Base-by-base conservation (phyloP, 1,140 invertebrate genomes). In the Ruditapes philippinarum region DNA sequence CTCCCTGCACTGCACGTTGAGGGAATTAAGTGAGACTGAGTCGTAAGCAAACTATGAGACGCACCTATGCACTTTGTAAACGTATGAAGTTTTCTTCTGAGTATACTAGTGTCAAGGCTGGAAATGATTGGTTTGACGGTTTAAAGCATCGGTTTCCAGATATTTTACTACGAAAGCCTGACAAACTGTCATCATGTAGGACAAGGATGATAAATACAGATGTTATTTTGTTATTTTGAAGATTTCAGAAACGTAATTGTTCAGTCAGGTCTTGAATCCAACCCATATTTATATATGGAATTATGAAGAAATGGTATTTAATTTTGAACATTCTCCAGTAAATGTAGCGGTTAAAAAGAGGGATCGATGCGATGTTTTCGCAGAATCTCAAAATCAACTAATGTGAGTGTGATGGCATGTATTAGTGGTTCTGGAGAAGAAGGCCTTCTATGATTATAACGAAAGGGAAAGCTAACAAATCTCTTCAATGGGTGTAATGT, bases 361-460 rank as follows among this genome's bases (percentile, higher is more conserved):
- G n/a, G 22, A 42, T 3, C 88, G 38, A 54, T 60, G 70, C 33
- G 57, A 90, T 93, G 1, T 92, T 89, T 5, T 57, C 87, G n/a
- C n/a, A n/a, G n/a, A n/a, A n/a, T n/a, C n/a, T n/a, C n/a, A n/a
- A n/a, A n/a, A n/a, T n/a, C n/a, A n/a, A n/a, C n/a, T n/a, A n/a
- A n/a, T n/a, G n/a, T n/a, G n/a, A n/a, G n/a, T n/a, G n/a, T n/a
- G 0, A 84, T 91, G 49, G 87, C 84, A 36, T 90, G 82, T 68
- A 80, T 92, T 31, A 91, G 87, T 90, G 86, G 86, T 45, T 3
- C 36, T 2, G 70, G 70, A 36, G 36, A 11, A 7, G 33, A 38
- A 76, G 36, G 73, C 73, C 73, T 5, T 38, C 73, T 33, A 54
- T 92, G 17, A 70, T 89, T 62, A 49, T 49, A 11, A 49, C 45